Base-by-base conservation (phyloP, 2,113 vertebrate genomes). In the Hyperoodon ampullatus region DNA sequence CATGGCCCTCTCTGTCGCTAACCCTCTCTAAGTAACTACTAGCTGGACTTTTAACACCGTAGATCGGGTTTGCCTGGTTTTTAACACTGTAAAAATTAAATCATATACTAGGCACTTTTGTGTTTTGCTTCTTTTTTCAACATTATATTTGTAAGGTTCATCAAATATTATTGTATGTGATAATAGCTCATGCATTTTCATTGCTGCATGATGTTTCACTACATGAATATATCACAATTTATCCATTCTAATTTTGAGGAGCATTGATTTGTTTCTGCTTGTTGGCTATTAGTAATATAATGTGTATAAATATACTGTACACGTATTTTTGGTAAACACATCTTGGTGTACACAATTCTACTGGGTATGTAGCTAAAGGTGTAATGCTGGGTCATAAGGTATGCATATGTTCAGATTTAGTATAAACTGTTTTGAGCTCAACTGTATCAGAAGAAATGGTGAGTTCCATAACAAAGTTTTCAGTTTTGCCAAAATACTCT, bases 241-340 rank as follows among this genome's bases (percentile, higher is more conserved):
- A 81, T 33, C 28, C 39, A 80, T 33, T 88, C 53, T 87, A 81
- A 84, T 70, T 80, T 85, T 80, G 24, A 85, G 30, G 12, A 28
- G 66, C 50, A 78, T 5, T 71, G 16, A 1, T 28, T 42, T 68
- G n/a, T 74, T 90, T 78, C 39, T 19, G 58, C 26, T 42, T 77
- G 75, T 77, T 70, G 33, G 26, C 33, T 88, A 47, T 65, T 87
- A 53, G 14, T 23, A 83, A 89, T 39, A 75, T 35, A 13, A n/a
- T 2, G 63, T 53, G 39, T 78, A 50, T 28, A 77, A 90, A 30
- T 53, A 77, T 63, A 47, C 8, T 58, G 30, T 50, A 71, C 6
- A 44, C 60, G n/a, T 71, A 82, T n/a, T 80, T 93, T 90, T 71
- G 39, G 23, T 87, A 66, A 90, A 94, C 14, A 90, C 24, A 86